These are phyloP conservation scores for Zeus faber DNA, from an alignment of 2,113 vertebrate genomes.

Conservation along the genomic window DNA sequence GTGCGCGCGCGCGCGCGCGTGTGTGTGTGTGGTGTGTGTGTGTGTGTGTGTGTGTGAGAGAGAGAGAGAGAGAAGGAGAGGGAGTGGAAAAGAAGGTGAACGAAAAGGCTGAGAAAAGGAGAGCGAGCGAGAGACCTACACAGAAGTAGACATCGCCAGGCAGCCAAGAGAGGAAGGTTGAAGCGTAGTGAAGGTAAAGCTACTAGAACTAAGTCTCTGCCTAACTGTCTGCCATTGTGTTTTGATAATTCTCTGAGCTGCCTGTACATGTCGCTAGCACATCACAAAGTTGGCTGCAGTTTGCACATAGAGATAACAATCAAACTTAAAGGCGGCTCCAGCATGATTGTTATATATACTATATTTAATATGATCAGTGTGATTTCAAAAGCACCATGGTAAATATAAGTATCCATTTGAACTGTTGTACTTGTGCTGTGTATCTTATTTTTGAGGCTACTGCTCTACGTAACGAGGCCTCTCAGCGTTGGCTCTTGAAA, in stretches of 20 bases:
- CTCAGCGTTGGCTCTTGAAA: too few relatives aligned
- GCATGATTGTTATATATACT: too few relatives aligned
- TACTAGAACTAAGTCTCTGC: constrained; percentile 72
- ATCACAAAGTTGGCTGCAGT: constrained; percentile 65
- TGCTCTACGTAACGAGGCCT: too few relatives aligned
- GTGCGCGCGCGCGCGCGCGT: too few relatives aligned
- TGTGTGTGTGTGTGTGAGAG: background rate
- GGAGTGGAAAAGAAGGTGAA: constrained; percentile 42
- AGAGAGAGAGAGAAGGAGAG: constrained; percentile 8
- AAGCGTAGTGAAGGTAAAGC: constrained; percentile 52
- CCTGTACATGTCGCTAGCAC: constrained; percentile 68
- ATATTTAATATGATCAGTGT: too few relatives aligned
- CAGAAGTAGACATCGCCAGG: constrained; percentile 18
- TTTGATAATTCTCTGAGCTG: constrained; percentile 70
- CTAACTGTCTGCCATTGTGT: constrained; percentile 66
- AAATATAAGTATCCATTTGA: too few relatives aligned
- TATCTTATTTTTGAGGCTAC: too few relatives aligned
- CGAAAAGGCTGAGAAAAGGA: background rate
- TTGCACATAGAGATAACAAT: constrained; percentile 39
- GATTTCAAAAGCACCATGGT: too few relatives aligned
- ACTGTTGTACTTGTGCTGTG: too few relatives aligned
- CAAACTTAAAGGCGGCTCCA: constrained; percentile 34
- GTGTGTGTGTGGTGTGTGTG: background rate
- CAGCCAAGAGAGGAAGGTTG: constrained; percentile 20
- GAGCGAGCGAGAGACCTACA: constrained; percentile 9